Evolutionary conservation across 1,140 invertebrate species (phyloP).

Genomic region (Procambarus clarkii): DNA sequence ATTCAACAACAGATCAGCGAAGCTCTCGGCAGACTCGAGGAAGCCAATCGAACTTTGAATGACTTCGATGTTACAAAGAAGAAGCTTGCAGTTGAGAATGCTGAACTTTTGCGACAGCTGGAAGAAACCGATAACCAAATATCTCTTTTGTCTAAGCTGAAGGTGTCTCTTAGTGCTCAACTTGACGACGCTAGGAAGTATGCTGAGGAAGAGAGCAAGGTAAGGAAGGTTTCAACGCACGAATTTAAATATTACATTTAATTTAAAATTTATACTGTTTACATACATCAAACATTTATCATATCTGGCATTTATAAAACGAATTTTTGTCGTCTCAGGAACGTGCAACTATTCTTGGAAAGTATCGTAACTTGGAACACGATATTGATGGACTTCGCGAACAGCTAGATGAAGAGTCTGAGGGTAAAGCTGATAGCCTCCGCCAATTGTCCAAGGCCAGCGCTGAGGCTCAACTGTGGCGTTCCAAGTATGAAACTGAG

Average conservation of each 20-base stretch:
- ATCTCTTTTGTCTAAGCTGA: constrained; percentile 77
- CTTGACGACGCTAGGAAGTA: constrained; percentile 86
- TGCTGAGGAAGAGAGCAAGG: constrained; percentile 79
- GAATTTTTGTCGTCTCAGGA: constrained; percentile 45
- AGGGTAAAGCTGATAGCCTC: constrained; percentile 78
- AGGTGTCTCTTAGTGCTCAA: constrained; percentile 76
- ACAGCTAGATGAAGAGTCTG: constrained; percentile 76
- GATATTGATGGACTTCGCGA: constrained; percentile 56
- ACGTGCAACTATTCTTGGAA: constrained; percentile 73
- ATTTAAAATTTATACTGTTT: background rate
- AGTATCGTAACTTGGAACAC: constrained; percentile 57
- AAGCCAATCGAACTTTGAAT: constrained; percentile 94
- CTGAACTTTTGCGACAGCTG: constrained; percentile 49
- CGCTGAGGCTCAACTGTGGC: constrained; percentile 51
- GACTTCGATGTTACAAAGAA: constrained; percentile 91
- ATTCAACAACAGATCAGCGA: constrained; percentile 79
- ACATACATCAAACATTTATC: background rate
- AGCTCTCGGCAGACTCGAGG: constrained; percentile 79
- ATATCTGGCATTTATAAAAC: background rate
- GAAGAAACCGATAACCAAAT: constrained; percentile 79
- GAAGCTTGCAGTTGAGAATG: constrained; percentile 82
- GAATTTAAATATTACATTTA: background rate
- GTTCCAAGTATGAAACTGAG: constrained; percentile 45
- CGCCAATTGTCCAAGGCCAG: constrained; percentile 34
- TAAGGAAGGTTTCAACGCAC: background rate